Evolutionary conservation across 2,888 invertebrate species (phyloP).

Genomic region (Chloromyia formosa): DNA sequence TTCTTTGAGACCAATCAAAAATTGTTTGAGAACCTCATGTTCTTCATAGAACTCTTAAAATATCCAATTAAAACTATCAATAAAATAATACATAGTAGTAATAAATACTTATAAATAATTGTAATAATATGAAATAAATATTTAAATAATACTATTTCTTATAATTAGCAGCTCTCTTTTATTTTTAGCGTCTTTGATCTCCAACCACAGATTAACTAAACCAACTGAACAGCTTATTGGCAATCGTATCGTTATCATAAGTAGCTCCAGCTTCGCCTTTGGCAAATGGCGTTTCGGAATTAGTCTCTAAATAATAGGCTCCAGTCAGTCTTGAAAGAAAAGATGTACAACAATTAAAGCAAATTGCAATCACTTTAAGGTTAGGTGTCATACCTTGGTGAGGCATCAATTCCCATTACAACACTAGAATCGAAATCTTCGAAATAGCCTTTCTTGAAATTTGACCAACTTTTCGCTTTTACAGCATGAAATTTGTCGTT

Average conservation of each 20-base stretch:
- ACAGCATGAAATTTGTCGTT: constrained; percentile 67
- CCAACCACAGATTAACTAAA: too few species aligned
- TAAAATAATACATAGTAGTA: too few species aligned
- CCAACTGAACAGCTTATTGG: too few species aligned
- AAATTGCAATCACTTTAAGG: background rate
- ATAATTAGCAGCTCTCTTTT: too few species aligned
- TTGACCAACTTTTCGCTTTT: constrained; percentile 67
- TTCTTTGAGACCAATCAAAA: too few species aligned
- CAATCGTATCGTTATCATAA: background rate
- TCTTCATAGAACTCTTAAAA: too few species aligned
- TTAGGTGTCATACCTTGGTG: constrained; percentile 52
- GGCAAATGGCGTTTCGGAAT: constrained; percentile 23
- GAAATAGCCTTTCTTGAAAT: constrained; percentile 64
- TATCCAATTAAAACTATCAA: too few species aligned
- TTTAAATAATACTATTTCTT: too few species aligned
- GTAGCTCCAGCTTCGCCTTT: constrained; percentile 1
- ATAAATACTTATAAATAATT: too few species aligned
- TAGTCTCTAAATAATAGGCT: constrained; percentile 32
- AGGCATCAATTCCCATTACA: constrained; percentile 59
- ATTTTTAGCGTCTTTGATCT: too few species aligned
- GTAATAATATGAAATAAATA: too few species aligned
- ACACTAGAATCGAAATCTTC: constrained; percentile 47
- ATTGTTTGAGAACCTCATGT: too few species aligned
- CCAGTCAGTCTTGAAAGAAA: constrained; percentile 11
- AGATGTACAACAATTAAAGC: background rate